phyloP scores from a whole-genome alignment of 2,888 invertebrate species.

The Apoderus coryli region DNA sequence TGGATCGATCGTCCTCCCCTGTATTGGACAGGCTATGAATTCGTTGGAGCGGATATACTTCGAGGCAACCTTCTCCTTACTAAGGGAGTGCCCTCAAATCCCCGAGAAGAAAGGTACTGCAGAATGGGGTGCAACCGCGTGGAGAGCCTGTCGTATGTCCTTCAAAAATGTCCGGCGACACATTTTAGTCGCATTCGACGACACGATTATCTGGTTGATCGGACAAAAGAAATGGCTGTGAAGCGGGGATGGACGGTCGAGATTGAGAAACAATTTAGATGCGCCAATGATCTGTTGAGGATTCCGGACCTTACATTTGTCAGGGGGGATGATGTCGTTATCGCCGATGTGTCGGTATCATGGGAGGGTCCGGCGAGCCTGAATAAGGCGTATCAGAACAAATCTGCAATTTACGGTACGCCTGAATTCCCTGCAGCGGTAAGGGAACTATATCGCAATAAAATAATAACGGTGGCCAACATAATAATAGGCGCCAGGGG shows the following conservation, averaged over 20 bases:
- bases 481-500: too few species aligned
- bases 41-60: slow-evolving; percentile 19
- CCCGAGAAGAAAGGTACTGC: slow-evolving; percentile 15
- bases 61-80: slow-evolving; percentile 21
- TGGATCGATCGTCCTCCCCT: slow-evolving; percentile 18
- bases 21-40: slow-evolving; percentile 20
- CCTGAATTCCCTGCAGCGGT: too few species aligned
- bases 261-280: not conserved
- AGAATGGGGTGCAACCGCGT: slow-evolving; percentile 17
- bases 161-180: slow-evolving; percentile 6
- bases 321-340: too few species aligned
- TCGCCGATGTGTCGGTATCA: too few species aligned
- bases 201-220: not conserved
- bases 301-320: slow-evolving; percentile 3
- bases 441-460: too few species aligned
- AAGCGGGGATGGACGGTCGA: not conserved
- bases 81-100: slow-evolving; percentile 21
- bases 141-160: slow-evolving; percentile 13
- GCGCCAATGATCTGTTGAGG: not conserved
- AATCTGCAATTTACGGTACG: too few species aligned
- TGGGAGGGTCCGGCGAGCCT: too few species aligned
- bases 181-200: not conserved
- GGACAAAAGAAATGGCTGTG: not conserved
- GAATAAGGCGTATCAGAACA: too few species aligned
- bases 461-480: too few species aligned